These are phyloP conservation scores for Limnodromus scolopaceus DNA, from an alignment of 2,797 vertebrate species.

Conservation along the genomic window DNA sequence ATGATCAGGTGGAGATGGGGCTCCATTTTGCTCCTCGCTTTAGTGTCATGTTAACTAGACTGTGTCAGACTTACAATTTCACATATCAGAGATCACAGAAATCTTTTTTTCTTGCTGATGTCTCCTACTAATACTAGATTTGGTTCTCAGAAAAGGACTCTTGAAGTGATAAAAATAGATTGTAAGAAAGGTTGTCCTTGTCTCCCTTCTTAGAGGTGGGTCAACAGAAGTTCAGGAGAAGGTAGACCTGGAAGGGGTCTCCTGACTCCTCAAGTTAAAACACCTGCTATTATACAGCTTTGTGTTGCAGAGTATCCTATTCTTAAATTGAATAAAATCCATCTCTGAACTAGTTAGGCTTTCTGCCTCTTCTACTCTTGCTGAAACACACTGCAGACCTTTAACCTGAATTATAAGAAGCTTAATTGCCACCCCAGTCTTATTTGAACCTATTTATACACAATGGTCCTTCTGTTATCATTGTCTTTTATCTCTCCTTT, in stretches of 20 bases:
- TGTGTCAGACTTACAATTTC: not conserved
- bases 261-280: not conserved
- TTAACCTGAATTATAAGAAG: not conserved
- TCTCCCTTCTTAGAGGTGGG: not conserved
- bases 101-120: not conserved
- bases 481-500: constrained; percentile 50
- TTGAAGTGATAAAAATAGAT: not conserved
- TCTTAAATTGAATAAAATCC: not conserved
- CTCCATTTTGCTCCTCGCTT: not conserved
- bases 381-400: not conserved
- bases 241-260: not conserved
- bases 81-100: not conserved
- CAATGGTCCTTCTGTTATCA: constrained; percentile 27
- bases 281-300: not conserved
- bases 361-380: not conserved
- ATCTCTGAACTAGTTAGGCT: not conserved
- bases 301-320: not conserved
- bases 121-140: not conserved
- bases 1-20: not conserved
- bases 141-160: not conserved
- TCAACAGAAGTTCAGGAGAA: not conserved
- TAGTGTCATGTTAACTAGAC: not conserved
- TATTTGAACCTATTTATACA: constrained; percentile 30
- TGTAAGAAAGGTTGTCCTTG: not conserved
- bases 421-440: not conserved